Evolutionary conservation across 2,888 invertebrate species (phyloP), one percentile per base, ranked within the genome.

Genomic region (Endomychus coccineus): DNA sequence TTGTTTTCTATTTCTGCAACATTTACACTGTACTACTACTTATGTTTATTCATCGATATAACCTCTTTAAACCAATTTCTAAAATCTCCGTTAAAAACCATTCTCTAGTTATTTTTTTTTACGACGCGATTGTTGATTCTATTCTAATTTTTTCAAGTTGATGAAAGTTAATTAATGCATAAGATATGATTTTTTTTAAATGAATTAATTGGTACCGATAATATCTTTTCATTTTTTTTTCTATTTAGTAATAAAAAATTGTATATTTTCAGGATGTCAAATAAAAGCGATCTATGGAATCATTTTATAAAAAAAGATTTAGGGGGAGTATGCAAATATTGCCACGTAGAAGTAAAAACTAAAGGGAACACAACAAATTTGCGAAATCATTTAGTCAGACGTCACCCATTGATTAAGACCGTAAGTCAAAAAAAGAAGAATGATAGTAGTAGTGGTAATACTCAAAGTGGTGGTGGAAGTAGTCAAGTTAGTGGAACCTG

Each of bases 241-340:
- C n/a, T n/a, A n/a, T n/a, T n/a, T n/a, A n/a, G n/a, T n/a, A n/a
- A 25, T 10, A 25, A 25, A 10, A 5, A 25, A 25, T 9, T 9
- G 11, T 25, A 25, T 25, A 9, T 25, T 25, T 25, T 10, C 25
- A 25, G 25, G 7, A 25, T 25, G 25, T 25, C 25, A 10, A 10
- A 10, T 25, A 25, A 25, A 25, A 25, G 11, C 10, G 25, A 25
- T 25, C 25, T 28, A 28, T 28, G 28, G 28, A 28, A 28, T 14
- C 15, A 15, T 28, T 28, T 28, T 14, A 16, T 28, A 28, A 28
- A 28, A 15, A 28, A 28, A 15, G 28, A 16, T 10, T 28, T 28
- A 28, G 28, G 28, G 16, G 28, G 28, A 3, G 16, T 14, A 28
- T 14, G 28, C 28, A 28, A 28, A 28, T 28, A 28, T 28, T 28